Conservation (phyloP, 2,113 vertebrate genomes). For the Phalacrocorax brasilianus region DNA sequence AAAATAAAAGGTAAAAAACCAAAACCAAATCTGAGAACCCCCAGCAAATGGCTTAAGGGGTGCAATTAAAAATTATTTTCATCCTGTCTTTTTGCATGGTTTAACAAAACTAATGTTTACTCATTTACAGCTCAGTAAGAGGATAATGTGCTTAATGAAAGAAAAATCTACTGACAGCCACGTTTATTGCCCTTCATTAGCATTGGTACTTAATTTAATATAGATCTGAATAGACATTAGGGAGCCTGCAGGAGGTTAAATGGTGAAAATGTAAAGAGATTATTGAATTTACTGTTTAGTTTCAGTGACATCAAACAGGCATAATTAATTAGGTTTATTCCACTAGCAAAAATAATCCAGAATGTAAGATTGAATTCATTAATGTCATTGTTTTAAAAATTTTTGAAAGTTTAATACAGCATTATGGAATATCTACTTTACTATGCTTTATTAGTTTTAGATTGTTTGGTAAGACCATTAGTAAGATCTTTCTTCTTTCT, state of each 20-base stretch:
- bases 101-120: constrained; percentile 86
- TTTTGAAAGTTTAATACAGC: background rate
- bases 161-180: constrained; percentile 87
- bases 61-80: constrained; percentile 76
- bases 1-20: constrained; percentile 69
- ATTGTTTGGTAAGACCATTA: background rate
- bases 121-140: constrained; percentile 85
- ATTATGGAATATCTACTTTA: background rate
- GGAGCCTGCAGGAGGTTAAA: constrained; percentile 87
- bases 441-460: background rate
- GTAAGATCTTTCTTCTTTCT: background rate
- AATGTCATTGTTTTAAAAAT: constrained; percentile 6
- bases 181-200: constrained; percentile 88
- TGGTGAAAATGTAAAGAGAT: constrained; percentile 85
- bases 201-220: constrained; percentile 88
- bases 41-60: constrained; percentile 61
- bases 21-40: background rate
- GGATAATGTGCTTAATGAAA: constrained; percentile 90
- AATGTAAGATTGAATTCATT: constrained; percentile 61
- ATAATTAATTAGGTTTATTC: constrained; percentile 78
- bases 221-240: constrained; percentile 88
- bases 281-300: constrained; percentile 86
- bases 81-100: constrained; percentile 78
- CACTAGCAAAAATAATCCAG: constrained; percentile 59
- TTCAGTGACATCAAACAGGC: constrained; percentile 81